Base-by-base conservation (phyloP, 1,140 invertebrate genomes). In the Drosophila ananassae region DNA sequence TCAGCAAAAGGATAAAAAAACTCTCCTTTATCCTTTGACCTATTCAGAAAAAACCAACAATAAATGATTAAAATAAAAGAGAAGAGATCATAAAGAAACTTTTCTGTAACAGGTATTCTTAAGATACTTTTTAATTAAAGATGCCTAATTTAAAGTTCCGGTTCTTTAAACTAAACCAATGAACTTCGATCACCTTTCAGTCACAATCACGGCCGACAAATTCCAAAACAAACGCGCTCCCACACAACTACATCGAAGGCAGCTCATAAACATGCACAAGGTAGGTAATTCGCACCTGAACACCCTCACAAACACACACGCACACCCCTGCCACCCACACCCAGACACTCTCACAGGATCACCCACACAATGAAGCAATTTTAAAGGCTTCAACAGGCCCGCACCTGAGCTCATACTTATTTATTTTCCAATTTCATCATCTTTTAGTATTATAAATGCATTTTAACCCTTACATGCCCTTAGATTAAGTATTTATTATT, bases 31-130 rank as follows among this genome's bases (percentile, higher is more conserved):
- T 37, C 41, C 41, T 47, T 58, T 59, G 56, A 51, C 46, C 51
- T 41, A 25, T 17, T 24, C 46, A 44, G 13, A 2, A 69, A 87
- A 87, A 79, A 82, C 71, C 63, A 77, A 73, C 76, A 73, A 87
- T 87, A 87, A 87, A 87, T 87, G 71, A 17, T 22, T 10, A 6
- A 17, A 46, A 32, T 8, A 12, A 44, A 12, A 44, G 6, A 21
- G 13, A 13, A 4, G 17, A 17, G 17, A 17, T 0, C 17, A 17
- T 17, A 17, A 17, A 17, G 17, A 17, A 17, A 17, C 17, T 17
- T 17, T 17, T 17, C 17, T 17, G 17, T 17, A 17, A 17, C 17
- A 17, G 17, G 17, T 17, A 17, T 17, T 17, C 17, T 17, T 17
- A 17, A 17, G 17, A 17, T 17, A 17, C 17, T 17, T 17, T 17